Evolutionary conservation across 2,888 invertebrate genomes (phyloP), one percentile per base, ranked within the genome.

Genomic region (Drosophila mettleri): DNA sequence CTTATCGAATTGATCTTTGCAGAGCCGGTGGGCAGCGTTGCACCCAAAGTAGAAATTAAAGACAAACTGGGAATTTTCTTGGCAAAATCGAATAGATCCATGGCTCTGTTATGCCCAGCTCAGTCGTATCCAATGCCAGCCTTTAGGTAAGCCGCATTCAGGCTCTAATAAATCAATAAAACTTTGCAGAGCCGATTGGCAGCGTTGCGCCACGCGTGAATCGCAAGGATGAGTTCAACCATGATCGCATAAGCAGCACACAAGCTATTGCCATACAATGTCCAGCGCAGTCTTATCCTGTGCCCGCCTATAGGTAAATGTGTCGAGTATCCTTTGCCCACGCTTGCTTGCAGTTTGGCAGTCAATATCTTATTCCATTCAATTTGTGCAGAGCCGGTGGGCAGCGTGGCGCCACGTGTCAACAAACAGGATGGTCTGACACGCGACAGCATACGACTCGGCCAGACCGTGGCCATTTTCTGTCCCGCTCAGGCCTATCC

Each of bases 231-330:
- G 92, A 92, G 74, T 90, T 90, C 39, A 90, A 84, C 65, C 90
- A 91, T 51, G 90, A 92, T 61, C 85, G 90, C 33, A 88, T 90
- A 24, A 72, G 74, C 67, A 82, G 83, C 48, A 43, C 88, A 84
- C 60, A 89, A 88, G 92, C 93, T 39, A 91, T 95, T 86, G 94
- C 95, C 45, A 93, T 96, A 80, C 93, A 94, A 86, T 96, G 96
- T 91, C 95, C 95, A 49, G 95, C 95, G 52, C 96, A 96, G 93
- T 95, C 95, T 10, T 95, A 93, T 91, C 95, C 94, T 34, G 93
- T 91, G 86, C 95, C 95, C 84, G 90, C 93, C 87, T 94, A 94
- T 94, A 94, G 93, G 93, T 93, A 88, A 78, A 88, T 16, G 34
- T 48, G 74, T 78, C 83, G 78, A 86, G 74, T 80, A 61, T 59